Base-by-base conservation (phyloP, 1,140 invertebrate genomes). In the Eumeta japonica region DNA sequence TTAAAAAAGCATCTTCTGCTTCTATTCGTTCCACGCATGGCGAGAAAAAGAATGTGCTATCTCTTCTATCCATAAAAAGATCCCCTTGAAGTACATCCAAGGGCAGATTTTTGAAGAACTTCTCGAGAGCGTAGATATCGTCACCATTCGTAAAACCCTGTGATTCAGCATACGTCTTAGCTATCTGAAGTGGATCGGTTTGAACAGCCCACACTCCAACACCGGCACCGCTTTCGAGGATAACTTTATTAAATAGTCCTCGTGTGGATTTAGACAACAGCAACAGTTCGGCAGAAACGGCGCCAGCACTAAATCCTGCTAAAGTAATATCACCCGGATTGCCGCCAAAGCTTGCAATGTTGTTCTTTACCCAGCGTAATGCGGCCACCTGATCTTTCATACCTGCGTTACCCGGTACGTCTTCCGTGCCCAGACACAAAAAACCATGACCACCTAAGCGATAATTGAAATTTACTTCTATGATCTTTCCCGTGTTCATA, bases 311-410 rank as follows among this genome's bases (percentile, higher is more conserved):
- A 11, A 42, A 55, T 0, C 59, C 58, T 1, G 36, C 40, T 15
- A 65, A 34, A 13, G 59, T 59, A 3, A 65, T 45, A 10, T 65
- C 52, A 20, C 59, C 33, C 2, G 59, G 52, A 35, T 59, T 50
- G n/a, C n/a, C n/a, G n/a, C n/a, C n/a, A n/a, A n/a, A n/a, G n/a
- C n/a, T n/a, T n/a, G n/a, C n/a, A n/a, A 65, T 61, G 42, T 65
- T 62, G 13, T 46, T 46, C 32, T 59, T 41, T n/a, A 64, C 52
- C 61, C 58, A 62, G 4, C 48, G 50, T 1, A 62, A 29, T 1
- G 54, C 20, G 16, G 52, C 50, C 2, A 62, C 50, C 45, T 58
- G 50, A 27, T 60, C 59, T 36, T 60, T 62, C 50, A 62, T 54
- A 5, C 55, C 59, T 13, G 55, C 51, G 29, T 62, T 62, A 3